Evolutionary conservation across 1,140 invertebrate genomes (phyloP), one percentile per base, ranked within the genome.

Genomic region (Sarcophaga bullata): DNA sequence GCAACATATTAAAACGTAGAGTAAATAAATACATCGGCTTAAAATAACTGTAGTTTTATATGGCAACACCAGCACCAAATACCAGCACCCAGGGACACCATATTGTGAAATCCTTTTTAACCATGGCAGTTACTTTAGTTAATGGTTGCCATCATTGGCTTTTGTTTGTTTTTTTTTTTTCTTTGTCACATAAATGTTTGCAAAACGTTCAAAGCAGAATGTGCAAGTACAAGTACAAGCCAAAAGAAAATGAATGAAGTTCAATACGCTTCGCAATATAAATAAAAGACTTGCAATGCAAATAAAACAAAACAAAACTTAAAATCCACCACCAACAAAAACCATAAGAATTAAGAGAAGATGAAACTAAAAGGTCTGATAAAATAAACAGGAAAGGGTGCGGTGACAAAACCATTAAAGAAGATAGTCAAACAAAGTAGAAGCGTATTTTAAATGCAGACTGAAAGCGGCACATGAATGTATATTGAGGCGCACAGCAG

Each of bases 101-200:
- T n/a, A n/a, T n/a, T n/a, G n/a, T n/a, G n/a, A n/a, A n/a, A n/a
- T n/a, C 75, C 75, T 48, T 78, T 78, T 78, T 17, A 50, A n/a
- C 15, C 48, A 50, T 78, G 50, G 73, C 49, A n/a, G 48, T 73
- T 76, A 48, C 8, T 76, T 47, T 46, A 78, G 49, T 78, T 17
- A 68, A 68, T 50, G 75, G n/a, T 78, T 78, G 75, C 75, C 75
- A 78, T 78, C 75, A 78, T 78, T 78, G 75, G 50, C 75, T 78
- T 19, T 78, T 52, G 17, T 78, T 50, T n/a, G n/a, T n/a, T n/a
- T n/a, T n/a, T n/a, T n/a, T n/a, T n/a, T n/a, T n/a, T n/a, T n/a
- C n/a, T 72, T 78, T 48, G 62, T 68, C 62, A 68, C 19, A 68
- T 68, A 19, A 68, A 19, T 19, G 58, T 68, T 37, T 2, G 6